Conservation (phyloP, 1,140 invertebrate species). For the Arctopsyche grandis region DNA sequence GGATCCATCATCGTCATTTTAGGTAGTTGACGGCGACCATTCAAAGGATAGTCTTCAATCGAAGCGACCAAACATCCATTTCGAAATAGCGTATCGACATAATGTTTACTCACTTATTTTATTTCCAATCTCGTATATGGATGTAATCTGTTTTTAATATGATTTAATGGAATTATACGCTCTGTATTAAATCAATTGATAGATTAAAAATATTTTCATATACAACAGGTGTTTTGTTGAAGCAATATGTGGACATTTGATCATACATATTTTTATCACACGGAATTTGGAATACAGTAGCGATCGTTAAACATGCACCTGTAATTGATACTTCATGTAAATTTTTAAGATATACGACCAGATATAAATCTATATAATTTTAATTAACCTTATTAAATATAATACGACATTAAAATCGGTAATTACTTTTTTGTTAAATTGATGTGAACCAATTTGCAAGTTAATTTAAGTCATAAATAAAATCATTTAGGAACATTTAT, state of each 20-base stretch:
- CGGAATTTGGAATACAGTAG: no score
- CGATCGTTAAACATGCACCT: no score
- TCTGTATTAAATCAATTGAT: neutral
- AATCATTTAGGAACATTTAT: no score
- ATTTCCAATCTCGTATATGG: neutral
- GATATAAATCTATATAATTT: no score
- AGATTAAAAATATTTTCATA: neutral
- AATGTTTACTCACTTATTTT: neutral
- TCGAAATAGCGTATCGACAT: neutral
- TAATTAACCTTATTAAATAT: no score
- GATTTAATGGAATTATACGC: neutral
- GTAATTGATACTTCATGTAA: no score
- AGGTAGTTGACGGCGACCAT: constrained; percentile 23
- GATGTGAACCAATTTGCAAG: no score
- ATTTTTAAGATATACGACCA: no score
- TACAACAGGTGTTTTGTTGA: neutral
- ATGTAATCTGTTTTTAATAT: neutral
- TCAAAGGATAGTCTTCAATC: constrained; percentile 18
- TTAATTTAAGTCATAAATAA: no score
- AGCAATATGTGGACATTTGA: no score
- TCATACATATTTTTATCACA: neutral
- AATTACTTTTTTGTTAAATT: no score
- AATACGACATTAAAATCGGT: no score
- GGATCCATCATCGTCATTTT: constrained; percentile 31
- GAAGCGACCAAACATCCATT: constrained; percentile 15